Evolutionary conservation across 37 sponge, comb jelly and placozoan species (phyloP).

Genomic region (Haliclona indistincta): DNA sequence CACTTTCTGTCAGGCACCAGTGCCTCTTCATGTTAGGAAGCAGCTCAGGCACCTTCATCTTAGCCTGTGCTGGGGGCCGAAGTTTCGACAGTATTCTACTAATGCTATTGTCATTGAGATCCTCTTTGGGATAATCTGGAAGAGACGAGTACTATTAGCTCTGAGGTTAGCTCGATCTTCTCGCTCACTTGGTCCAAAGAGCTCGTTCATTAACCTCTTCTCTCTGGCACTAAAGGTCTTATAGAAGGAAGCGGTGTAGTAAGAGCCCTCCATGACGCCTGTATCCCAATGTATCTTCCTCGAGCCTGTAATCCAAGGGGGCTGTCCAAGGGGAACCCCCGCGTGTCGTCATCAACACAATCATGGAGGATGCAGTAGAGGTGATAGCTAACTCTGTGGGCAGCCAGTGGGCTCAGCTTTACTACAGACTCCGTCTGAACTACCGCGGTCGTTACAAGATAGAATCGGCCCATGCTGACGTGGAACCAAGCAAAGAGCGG

Average conservation of each 20-base stretch:
- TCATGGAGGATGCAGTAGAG: neutral
- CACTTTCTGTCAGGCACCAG: slow-evolving; percentile 4
- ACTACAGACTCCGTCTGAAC: neutral
- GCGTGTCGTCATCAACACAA: neutral
- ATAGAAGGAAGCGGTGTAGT: slow-evolving; percentile 8
- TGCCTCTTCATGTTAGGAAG: slow-evolving; percentile 1
- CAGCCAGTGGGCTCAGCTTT: slow-evolving; percentile 8
- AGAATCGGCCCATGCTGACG: neutral
- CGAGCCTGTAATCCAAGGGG: no score
- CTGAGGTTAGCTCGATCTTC: neutral
- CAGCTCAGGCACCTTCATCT: slow-evolving; percentile 2
- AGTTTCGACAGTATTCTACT: neutral
- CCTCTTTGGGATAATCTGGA: neutral
- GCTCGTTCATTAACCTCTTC: neutral
- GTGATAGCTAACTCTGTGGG: neutral
- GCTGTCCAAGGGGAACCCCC: neutral
- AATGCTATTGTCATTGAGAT: neutral
- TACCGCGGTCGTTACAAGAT: neutral
- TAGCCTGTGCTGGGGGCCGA: neutral
- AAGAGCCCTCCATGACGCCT: neutral
- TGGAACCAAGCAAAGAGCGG: neutral
- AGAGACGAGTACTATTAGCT: neutral
- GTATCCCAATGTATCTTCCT: neutral
- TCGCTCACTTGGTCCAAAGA: slow-evolving; percentile 2
- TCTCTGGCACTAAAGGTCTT: neutral